Conservation (phyloP, 2,797 vertebrate species). For the Sparus aurata region DNA sequence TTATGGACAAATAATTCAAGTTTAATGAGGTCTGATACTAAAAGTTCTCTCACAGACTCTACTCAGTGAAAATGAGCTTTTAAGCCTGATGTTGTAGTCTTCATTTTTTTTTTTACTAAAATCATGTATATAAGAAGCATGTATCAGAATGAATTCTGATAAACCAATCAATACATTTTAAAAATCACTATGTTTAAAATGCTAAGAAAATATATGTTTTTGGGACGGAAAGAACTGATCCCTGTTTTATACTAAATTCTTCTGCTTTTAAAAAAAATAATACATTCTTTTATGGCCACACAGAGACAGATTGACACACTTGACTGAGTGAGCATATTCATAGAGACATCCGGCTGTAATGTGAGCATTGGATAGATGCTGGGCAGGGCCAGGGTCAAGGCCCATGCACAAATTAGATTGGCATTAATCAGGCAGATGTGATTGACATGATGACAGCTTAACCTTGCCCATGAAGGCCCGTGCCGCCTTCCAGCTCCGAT, state of each 20-base stretch:
- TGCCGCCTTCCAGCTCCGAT: constrained; percentile 89
- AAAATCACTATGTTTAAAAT: neutral
- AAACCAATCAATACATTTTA: neutral
- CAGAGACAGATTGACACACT: constrained; percentile 38
- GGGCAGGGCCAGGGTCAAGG: constrained; percentile 80
- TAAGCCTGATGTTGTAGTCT: neutral
- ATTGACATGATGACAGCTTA: constrained; percentile 80
- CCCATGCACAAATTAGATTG: constrained; percentile 78
- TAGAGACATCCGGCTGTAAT: constrained; percentile 66
- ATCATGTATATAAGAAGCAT: neutral
- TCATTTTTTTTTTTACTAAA: constrained; percentile 6
- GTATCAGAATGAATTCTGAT: neutral
- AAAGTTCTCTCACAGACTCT: neutral
- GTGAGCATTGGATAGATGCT: constrained; percentile 59
- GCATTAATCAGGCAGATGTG: constrained; percentile 81
- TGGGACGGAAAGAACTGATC: neutral
- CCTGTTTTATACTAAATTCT: neutral
- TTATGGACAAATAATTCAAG: neutral
- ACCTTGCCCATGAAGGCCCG: constrained; percentile 91
- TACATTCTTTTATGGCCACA: constrained; percentile 8
- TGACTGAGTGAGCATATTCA: constrained; percentile 76
- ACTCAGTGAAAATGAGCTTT: neutral
- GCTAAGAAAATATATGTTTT: neutral
- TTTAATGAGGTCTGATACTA: neutral
- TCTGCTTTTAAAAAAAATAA: constrained; percentile 2